These are phyloP conservation scores for Callipepla squamata DNA, from an alignment of 2,113 vertebrate species.

Conservation along the genomic window DNA sequence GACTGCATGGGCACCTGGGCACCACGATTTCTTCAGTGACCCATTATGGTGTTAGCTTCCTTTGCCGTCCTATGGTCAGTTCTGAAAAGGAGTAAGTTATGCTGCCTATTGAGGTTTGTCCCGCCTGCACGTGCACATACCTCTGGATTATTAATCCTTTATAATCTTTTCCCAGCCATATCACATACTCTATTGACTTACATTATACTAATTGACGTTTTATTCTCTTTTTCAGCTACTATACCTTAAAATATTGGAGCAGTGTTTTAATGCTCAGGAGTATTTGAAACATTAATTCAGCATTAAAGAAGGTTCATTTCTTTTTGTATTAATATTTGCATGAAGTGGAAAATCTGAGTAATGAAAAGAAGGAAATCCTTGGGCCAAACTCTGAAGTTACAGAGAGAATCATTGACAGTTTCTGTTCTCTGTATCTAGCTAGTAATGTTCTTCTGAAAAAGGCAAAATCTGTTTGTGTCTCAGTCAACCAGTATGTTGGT, in stretches of 20 bases:
- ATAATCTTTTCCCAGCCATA: background rate
- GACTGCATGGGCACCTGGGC: too few species aligned
- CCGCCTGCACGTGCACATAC: background rate
- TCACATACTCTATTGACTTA: background rate
- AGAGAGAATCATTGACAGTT: background rate
- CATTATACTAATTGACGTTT: constrained; percentile 22
- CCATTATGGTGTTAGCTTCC: rapidly evolving
- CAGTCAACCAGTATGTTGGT: background rate
- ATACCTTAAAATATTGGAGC: constrained; percentile 11
- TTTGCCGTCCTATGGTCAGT: background rate
- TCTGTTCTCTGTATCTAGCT: background rate
- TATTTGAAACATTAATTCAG: constrained; percentile 44
- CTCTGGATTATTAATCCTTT: background rate
- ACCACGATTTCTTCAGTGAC: background rate
- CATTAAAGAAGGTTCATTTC: background rate
- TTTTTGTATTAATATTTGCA: constrained; percentile 16
- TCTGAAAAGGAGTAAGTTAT: background rate
- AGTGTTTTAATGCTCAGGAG: background rate
- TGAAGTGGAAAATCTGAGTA: constrained; percentile 5
- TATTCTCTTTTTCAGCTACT: background rate
- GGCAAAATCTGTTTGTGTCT: background rate
- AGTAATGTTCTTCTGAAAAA: background rate
- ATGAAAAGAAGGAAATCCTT: background rate
- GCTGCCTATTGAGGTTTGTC: background rate
- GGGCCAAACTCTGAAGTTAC: background rate